Evolutionary conservation across 2,113 vertebrate genomes (phyloP).

Genomic region (Irena cyanogastra): DNA sequence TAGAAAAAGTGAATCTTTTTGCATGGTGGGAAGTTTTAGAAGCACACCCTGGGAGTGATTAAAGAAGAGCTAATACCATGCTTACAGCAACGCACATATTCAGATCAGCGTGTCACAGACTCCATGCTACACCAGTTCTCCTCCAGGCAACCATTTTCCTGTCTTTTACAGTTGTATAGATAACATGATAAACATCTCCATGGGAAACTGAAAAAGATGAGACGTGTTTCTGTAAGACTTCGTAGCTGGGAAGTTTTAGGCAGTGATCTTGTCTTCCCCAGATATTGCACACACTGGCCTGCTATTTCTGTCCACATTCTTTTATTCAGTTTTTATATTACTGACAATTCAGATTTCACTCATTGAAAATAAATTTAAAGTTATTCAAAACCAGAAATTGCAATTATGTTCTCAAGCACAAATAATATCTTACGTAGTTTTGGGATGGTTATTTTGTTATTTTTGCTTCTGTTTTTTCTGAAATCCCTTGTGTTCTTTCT

Average conservation of each 20-base stretch:
- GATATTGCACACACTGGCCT: not conserved
- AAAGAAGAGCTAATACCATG: not conserved
- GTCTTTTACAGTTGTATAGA: conserved; percentile 9
- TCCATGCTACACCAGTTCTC: conserved; percentile 4
- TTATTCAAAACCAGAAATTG: not conserved
- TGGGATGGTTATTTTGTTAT: not conserved
- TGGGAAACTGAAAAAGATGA: conserved; percentile 41
- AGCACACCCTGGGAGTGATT: not conserved
- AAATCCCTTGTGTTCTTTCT: not conserved
- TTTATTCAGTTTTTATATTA: not conserved
- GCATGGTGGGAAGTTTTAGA: not conserved
- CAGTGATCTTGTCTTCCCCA: not conserved
- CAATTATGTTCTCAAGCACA: not conserved
- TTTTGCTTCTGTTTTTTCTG: not conserved
- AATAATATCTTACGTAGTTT: not conserved
- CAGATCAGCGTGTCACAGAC: conserved; percentile 1
- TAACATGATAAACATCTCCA: conserved; percentile 25
- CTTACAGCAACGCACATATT: not conserved
- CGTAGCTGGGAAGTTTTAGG: not conserved
- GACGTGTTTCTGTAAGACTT: conserved; percentile 9
- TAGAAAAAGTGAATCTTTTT: not conserved
- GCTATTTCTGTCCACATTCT: not conserved
- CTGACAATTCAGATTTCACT: not conserved
- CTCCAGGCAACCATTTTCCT: conserved; percentile 19
- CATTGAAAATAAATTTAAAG: not conserved